Evolutionary conservation across 2,888 invertebrate species (phyloP), one percentile per base, ranked within the genome.

Genomic region (Dynastes maya): DNA sequence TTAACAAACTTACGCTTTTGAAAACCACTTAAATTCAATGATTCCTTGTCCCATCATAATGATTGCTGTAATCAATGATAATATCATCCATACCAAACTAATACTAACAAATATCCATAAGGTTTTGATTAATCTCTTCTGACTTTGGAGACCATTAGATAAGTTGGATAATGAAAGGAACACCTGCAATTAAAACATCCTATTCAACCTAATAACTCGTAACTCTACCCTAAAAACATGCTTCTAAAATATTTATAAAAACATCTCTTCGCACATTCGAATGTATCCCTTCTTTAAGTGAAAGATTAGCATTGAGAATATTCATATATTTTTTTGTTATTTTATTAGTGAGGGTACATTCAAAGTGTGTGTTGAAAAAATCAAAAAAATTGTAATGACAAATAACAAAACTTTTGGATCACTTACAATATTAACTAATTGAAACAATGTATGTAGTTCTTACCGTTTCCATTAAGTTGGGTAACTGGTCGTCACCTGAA

Each of bases 391-490:
- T 4, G 32, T 32, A 32, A 32, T 37, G 32, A 37, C 2, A 22
- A 22, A 22, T 37, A 37, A 37, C 32, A 37, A 37, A 37, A 37
- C 5, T 22, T 22, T 22, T 22, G 22, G 2, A 37, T 6, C 4
- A 6, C 45, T 45, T 45, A 45, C 45, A 11, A 8, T 45, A 11
- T 45, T 45, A 8, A 45, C 45, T 45, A 11, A 11, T 11, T 45
- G 45, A 37, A 37, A 37, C 32, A 37, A 22, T 22, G 22, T 22
- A 37, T 5, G 6, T 37, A 37, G 6, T 8, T 80, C 90, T 89
- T 85, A 94, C 95, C 84, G 95, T 91, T 88, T 96, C 96, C 92
- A 96, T 95, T 71, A 96, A 90, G 89, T 95, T 94, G 84, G 95
- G 95, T 74, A 96, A 87, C 84, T 96, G 95, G 86, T 96, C 96